Conservation (phyloP, 37 sponge, comb jelly and placozoan genomes). For the Bolinopsis microptera region DNA sequence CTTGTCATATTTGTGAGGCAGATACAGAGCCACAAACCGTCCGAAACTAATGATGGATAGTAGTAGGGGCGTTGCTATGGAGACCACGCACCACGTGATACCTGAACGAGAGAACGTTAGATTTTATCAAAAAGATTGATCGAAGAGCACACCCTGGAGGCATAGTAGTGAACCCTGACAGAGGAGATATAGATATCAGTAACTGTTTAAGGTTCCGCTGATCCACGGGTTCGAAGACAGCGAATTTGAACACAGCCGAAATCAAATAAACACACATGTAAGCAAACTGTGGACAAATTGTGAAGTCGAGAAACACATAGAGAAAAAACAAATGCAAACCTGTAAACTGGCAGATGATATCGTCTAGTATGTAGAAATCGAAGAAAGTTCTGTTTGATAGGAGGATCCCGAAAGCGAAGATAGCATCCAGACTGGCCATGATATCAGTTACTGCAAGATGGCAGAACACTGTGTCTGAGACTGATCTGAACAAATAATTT, state of each 20-base stretch:
- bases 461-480: slow-evolving; percentile 4
- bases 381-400: slow-evolving; percentile 8
- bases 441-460: slow-evolving; percentile 23
- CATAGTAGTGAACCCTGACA: too few relatives aligned
- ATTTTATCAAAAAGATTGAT: neutral
- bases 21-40: neutral
- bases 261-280: too few relatives aligned
- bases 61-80: slow-evolving; percentile 36
- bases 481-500: neutral
- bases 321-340: too few relatives aligned
- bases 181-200: too few relatives aligned
- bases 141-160: too few relatives aligned
- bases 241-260: too few relatives aligned
- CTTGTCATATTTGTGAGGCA: slow-evolving; percentile 3
- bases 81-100: slow-evolving; percentile 24
- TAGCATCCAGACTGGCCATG: slow-evolving; percentile 13
- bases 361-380: neutral
- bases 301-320: too few relatives aligned
- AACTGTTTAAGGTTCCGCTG: too few relatives aligned
- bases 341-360: slow-evolving; percentile 8
- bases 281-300: too few relatives aligned
- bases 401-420: neutral
- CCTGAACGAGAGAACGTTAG: neutral
- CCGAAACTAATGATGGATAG: slow-evolving; percentile 9
- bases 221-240: too few relatives aligned